These are phyloP conservation scores for Notolepis coatsorum DNA, from an alignment of 2,797 vertebrate genomes.

Conservation along the genomic window DNA sequence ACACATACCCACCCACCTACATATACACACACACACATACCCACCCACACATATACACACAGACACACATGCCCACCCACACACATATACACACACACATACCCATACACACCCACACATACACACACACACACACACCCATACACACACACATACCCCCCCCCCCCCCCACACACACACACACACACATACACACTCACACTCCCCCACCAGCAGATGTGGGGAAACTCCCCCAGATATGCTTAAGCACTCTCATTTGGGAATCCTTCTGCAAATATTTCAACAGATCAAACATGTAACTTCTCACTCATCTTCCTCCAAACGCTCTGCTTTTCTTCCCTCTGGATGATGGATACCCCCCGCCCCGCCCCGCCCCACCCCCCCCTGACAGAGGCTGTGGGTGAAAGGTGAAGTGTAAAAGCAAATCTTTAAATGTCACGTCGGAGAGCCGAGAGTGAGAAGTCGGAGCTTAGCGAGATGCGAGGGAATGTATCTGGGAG, in stretches of 20 bases:
- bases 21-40: too few relatives aligned
- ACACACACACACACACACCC: too few relatives aligned
- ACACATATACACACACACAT: too few relatives aligned
- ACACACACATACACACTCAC: too few relatives aligned
- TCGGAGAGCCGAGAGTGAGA: constrained; percentile 54
- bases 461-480: constrained; percentile 57
- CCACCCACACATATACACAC: too few relatives aligned
- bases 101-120: too few relatives aligned
- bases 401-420: constrained; percentile 70
- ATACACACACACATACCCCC: too few relatives aligned
- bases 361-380: too few relatives aligned
- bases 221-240: constrained; percentile 68
- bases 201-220: constrained; percentile 56
- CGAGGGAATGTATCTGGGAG: constrained; percentile 56
- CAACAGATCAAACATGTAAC: constrained; percentile 71
- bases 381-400: constrained; percentile 61
- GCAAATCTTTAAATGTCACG: constrained; percentile 34
- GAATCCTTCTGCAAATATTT: constrained; percentile 71
- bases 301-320: constrained; percentile 74
- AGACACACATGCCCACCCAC: too few relatives aligned
- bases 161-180: too few relatives aligned
- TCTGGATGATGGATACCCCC: constrained; percentile 66
- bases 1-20: too few relatives aligned
- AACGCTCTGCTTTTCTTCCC: constrained; percentile 62
- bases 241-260: constrained; percentile 53